phyloP scores from a whole-genome alignment of 2,113 vertebrate genomes.

The Rhinolophus ferrumequinum region DNA sequence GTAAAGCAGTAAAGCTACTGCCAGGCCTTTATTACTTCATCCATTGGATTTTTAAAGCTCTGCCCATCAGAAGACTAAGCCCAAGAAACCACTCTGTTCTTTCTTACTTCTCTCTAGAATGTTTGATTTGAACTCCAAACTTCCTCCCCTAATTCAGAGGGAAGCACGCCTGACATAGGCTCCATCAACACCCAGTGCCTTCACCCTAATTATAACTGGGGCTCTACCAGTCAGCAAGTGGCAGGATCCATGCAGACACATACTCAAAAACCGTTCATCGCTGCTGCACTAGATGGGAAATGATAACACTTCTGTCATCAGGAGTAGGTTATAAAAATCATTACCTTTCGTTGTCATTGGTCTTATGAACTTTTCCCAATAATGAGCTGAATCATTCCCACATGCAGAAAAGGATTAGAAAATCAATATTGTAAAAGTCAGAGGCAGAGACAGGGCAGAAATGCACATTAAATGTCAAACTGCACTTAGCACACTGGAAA shows the following conservation, averaged over 20 bases:
- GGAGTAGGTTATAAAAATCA: slow-evolving; percentile 55
- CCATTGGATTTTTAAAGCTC: background rate
- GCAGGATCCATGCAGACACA: background rate
- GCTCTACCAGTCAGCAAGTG: background rate
- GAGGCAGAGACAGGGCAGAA: slow-evolving; percentile 62
- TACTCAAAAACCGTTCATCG: background rate
- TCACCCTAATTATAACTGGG: background rate
- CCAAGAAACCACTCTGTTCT: background rate
- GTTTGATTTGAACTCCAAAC: background rate
- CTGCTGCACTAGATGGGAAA: background rate
- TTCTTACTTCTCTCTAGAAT: background rate
- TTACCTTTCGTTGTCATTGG: slow-evolving; percentile 43
- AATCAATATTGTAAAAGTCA: slow-evolving; percentile 70
- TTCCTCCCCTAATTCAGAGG: background rate
- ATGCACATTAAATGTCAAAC: slow-evolving; percentile 60
- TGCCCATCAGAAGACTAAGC: background rate
- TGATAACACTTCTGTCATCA: slow-evolving; percentile 23
- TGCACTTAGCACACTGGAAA: background rate
- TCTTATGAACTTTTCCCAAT: slow-evolving; percentile 71
- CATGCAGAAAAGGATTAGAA: slow-evolving; percentile 31
- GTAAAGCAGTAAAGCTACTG: background rate
- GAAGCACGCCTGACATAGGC: background rate
- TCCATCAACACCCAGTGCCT: background rate
- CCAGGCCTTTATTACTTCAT: background rate
- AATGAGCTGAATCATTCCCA: slow-evolving; percentile 46